Evolutionary conservation across 2,888 invertebrate genomes (phyloP).

Genomic region (Slavum lentiscoides): DNA sequence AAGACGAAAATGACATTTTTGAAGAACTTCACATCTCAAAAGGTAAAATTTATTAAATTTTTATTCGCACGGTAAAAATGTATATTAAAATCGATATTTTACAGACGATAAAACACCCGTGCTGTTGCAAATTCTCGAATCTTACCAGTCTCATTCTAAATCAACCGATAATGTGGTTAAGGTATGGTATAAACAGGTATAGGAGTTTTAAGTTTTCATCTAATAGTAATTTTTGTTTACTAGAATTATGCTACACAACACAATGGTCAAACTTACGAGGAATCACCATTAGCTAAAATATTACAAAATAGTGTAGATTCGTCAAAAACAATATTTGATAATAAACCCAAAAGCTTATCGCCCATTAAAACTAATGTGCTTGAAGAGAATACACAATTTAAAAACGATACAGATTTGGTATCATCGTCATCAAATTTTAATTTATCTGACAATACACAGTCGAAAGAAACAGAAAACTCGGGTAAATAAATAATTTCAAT

Average conservation of each 20-base stretch:
- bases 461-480: constrained; percentile 13
- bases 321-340: constrained; percentile 1
- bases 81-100: constrained; percentile 1
- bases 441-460: constrained; percentile 12
- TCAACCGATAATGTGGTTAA: neutral
- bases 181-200: constrained; percentile 5
- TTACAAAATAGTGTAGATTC: constrained; percentile 11
- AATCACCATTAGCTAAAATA: constrained; percentile 25
- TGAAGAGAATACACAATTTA: neutral
- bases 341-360: neutral
- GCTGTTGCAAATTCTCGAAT: constrained; percentile 41
- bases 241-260: neutral
- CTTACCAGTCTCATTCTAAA: constrained; percentile 17
- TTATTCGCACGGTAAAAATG: neutral
- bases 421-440: constrained; percentile 18
- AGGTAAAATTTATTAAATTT: constrained; percentile 18
- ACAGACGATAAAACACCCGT: constrained; percentile 34
- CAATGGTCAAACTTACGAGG: neutral
- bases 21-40: constrained; percentile 21
- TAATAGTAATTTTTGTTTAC: neutral
- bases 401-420: neutral
- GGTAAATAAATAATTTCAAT: constrained; percentile 4
- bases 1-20: constrained; percentile 62
- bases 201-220: neutral
- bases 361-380: constrained; percentile 1